Conservation (phyloP, 2,888 invertebrate species). For the Pseudanteris insignis region DNA sequence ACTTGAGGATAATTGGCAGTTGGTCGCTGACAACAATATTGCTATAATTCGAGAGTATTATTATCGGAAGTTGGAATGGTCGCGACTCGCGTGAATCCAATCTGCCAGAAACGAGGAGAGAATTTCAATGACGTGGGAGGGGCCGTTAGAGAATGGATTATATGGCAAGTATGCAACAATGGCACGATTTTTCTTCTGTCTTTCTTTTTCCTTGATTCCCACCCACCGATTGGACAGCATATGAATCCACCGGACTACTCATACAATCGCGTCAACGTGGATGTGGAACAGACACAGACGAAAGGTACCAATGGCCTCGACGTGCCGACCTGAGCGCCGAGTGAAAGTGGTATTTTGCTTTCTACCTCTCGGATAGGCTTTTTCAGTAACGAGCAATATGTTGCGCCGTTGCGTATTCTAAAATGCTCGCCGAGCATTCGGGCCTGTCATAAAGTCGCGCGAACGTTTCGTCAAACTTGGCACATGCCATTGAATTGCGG, state of each 20-base stretch:
- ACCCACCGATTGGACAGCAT: slow-evolving; percentile 23
- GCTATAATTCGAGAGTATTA: no score
- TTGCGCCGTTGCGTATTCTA: slow-evolving; percentile 39
- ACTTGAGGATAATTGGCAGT: no score
- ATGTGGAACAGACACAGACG: slow-evolving; percentile 24
- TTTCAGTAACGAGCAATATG: slow-evolving; percentile 45
- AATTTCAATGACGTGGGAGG: slow-evolving; percentile 42
- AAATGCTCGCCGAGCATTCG: slow-evolving; percentile 19
- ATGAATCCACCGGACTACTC: slow-evolving; percentile 12
- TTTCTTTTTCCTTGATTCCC: slow-evolving; percentile 40
- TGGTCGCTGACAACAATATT: no score
- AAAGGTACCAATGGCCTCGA: slow-evolving; percentile 44
- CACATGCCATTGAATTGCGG: slow-evolving; percentile 4
- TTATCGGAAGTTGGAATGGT: not conserved
- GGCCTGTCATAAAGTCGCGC: not conserved
- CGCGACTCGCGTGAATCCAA: not conserved
- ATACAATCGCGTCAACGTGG: slow-evolving; percentile 12
- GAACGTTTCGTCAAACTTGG: not conserved
- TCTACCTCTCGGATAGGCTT: slow-evolving; percentile 54
- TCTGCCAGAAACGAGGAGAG: slow-evolving; percentile 6
- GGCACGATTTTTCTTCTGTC: slow-evolving; percentile 31
- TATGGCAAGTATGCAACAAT: slow-evolving; percentile 27
- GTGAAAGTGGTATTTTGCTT: slow-evolving; percentile 67
- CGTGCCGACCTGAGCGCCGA: slow-evolving; percentile 49
- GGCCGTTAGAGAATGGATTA: slow-evolving; percentile 37